Conservation (phyloP, 2,113 vertebrate species). For the Melanerpes formicivorus region DNA sequence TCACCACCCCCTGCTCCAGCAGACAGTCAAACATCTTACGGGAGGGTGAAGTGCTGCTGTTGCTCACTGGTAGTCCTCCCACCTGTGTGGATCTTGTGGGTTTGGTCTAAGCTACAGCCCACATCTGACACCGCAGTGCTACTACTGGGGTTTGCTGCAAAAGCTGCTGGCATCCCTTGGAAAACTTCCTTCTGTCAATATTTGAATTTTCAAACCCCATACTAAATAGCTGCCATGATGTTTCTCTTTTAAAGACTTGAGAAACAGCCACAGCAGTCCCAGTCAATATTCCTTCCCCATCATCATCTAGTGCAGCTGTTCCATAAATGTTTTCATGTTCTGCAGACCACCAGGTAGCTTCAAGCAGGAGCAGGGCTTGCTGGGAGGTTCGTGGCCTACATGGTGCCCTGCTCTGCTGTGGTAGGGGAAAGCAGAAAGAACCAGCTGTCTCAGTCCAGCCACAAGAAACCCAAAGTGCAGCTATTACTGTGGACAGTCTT, state of each 20-base stretch:
- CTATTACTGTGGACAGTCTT: not conserved
- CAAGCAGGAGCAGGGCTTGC: not conserved
- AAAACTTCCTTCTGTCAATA: slow-evolving; percentile 71
- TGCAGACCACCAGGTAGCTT: slow-evolving; percentile 58
- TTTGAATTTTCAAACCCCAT: slow-evolving; percentile 50
- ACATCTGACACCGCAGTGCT: not conserved
- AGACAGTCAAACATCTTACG: not conserved
- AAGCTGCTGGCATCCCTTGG: slow-evolving; percentile 48
- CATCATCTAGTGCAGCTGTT: slow-evolving; percentile 35
- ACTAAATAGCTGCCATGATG: slow-evolving; percentile 38
- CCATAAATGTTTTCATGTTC: not conserved
- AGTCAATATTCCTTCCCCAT: slow-evolving; percentile 43
- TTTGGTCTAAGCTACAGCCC: slow-evolving; percentile 19
- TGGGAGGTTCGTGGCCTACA: not conserved
- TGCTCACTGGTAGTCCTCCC: not conserved
- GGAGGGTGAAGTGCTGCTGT: not conserved
- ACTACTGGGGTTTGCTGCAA: slow-evolving; percentile 19
- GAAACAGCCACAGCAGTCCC: slow-evolving; percentile 21
- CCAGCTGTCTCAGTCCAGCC: not conserved
- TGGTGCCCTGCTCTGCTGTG: not conserved
- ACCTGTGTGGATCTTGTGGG: not conserved
- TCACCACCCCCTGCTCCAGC: not conserved
- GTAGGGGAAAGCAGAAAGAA: not conserved
- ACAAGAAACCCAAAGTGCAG: not conserved
- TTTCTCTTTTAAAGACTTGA: slow-evolving; percentile 48